Base-by-base conservation (phyloP, 2,888 invertebrate genomes). In the Trimorus sp. region DNA sequence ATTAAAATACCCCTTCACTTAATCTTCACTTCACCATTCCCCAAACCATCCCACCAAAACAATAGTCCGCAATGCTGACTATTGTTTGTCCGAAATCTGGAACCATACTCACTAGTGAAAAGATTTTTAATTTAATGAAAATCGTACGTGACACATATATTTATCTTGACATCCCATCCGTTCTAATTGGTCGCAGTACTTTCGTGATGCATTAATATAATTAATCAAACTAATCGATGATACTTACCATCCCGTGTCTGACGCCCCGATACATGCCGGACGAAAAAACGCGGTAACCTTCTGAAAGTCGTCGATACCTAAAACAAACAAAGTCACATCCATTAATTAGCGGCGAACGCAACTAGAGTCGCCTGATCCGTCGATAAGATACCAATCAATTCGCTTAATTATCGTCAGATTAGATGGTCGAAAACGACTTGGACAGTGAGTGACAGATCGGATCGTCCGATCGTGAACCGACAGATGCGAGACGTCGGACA, bases 141-240 rank as follows among this genome's bases (percentile, higher is more conserved):
- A 66, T 40, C 48, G 15, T 62, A 9, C 26, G 60, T 60, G 49
- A 26, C 26, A 26, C 26, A 56, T 62, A 74, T 42, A 51, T 68
- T 73, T 73, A 79, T 74, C 68, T 58, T 9, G 42, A 16, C 40
- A 45, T 66, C 48, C 59, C 73, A 74, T 69, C 48, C 38, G 53
- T 9, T 16, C 38, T 74, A 73, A 79, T 74, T 68, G 60, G 11
- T 49, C 42, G 49, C 45, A 56, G 58, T 15, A 53, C 65, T 58
- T 75, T 74, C 65, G 68, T 75, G 70, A 75, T 38, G 66, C 71
- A 71, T 80, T 80, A 80, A 80, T 66, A 68, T 74, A 75, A 80
- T 80, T 80, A 74, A 71, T 71, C 26, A 75, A 65, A 75, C 59
- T 63, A 66, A 75, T 75, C 65, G 37, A 79, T 75, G 37, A 79